Evolutionary conservation across 1,140 invertebrate genomes (phyloP), one percentile per base, ranked within the genome.

Genomic region (Zaprionus vittiger): DNA sequence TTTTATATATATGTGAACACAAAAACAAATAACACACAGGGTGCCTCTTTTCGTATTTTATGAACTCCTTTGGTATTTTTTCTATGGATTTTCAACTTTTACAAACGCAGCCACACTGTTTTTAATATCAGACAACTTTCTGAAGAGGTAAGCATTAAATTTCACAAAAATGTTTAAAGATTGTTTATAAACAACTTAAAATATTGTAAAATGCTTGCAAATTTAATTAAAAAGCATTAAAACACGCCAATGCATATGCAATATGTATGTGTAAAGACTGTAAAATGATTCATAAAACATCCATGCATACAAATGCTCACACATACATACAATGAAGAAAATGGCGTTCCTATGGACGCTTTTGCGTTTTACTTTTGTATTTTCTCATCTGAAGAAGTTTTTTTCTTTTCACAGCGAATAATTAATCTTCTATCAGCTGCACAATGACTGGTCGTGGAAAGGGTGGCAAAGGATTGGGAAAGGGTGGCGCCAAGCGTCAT

Each of bases 401-500:
- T 41, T 41, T 41, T 54, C 15, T 37, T 59, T 61, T 41, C 15
- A 0, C 61, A 81, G 79, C 37, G n/a, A 28, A 65, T 62, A 68
- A 20, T 26, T 55, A 56, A 83, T 37, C 24, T 31, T 34, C 9
- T 44, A 59, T 44, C 15, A 77, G 22, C 59, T 79, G 22, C 52
- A 79, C 73, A 31, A 95, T 95, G 95, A 95, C 95, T 83, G 95
- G 95, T 59, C 94, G 95, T 63, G 95, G 95, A 31, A 96, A 96
- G 91, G 95, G 95, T 80, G 95, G 95, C 14, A 96, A 96, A 93
- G 95, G 95, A 73, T 92, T 96, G 54, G 95, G 95, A 73, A 96
- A 96, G 91, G 95, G 95, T 76, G 95, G 95, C 22, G 95, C 95
- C 59, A 96, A 95, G 91, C 94, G 95, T 80, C 95, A 96, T 93